Evolutionary conservation across 2,888 invertebrate genomes (phyloP).

Genomic region (Eugnorisma glareosa): DNA sequence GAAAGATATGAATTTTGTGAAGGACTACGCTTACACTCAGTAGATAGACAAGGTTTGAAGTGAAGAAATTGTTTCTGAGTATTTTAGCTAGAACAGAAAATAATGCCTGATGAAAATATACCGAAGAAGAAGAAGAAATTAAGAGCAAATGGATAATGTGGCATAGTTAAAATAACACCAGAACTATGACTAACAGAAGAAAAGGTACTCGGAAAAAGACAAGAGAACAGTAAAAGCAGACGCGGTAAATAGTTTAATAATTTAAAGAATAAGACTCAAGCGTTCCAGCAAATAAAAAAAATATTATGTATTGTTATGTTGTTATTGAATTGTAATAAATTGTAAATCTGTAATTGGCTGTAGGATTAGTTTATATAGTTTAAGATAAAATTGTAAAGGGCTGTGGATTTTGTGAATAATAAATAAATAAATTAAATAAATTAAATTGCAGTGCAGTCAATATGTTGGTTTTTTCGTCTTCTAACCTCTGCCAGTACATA

Average conservation of each 20-base stretch:
- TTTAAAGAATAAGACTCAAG: too few relatives aligned
- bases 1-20: constrained; percentile 68
- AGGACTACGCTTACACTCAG: constrained; percentile 72
- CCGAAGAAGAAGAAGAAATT: too few relatives aligned
- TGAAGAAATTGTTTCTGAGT: constrained; percentile 68
- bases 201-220: background rate
- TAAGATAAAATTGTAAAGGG: too few relatives aligned
- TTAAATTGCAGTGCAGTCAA: background rate
- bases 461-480: background rate
- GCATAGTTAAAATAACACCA: background rate
- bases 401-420: too few relatives aligned
- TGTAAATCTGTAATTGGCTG: too few relatives aligned
- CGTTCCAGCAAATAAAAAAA: too few relatives aligned
- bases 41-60: constrained; percentile 75
- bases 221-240: too few relatives aligned
- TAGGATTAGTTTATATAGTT: too few relatives aligned
- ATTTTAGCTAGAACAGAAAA: constrained; percentile 69
- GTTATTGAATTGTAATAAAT: too few relatives aligned
- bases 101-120: background rate
- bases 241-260: background rate
- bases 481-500: background rate
- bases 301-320: too few relatives aligned
- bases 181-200: background rate
- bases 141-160: background rate
- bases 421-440: too few relatives aligned